Percentiles rank a stretch among this genome's conserved stretches.
These are phyloP conservation scores for Xiphophorus couchianus DNA, from an alignment of 2,113 vertebrate species.

Conservation along the genomic window DNA sequence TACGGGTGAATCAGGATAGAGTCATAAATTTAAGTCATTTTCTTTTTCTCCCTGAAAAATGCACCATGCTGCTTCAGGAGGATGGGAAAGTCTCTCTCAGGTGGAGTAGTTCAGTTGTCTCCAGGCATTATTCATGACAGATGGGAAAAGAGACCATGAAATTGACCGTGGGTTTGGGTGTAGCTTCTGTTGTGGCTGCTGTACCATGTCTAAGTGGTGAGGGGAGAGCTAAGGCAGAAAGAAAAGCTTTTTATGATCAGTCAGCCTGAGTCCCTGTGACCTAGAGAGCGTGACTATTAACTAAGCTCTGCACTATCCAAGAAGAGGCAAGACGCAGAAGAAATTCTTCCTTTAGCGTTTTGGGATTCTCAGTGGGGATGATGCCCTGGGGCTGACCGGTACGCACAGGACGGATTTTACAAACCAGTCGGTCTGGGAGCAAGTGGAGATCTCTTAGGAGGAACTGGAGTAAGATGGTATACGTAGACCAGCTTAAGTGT, in stretches of 20 bases:
- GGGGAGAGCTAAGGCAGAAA: background rate
- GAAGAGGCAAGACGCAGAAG: background rate
- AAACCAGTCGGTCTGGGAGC: too few species aligned
- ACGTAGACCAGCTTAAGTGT: too few species aligned
- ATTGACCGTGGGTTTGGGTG: background rate
- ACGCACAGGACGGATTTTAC: background rate
- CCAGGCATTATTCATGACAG: background rate
- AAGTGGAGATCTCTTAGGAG: too few species aligned
- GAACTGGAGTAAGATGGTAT: too few species aligned
- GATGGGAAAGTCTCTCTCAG: background rate
- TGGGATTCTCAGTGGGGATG: background rate
- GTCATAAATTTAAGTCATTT: background rate
- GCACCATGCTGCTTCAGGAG: background rate
- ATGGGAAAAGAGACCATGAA: background rate
- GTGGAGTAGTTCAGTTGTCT: background rate
- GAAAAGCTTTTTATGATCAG: background rate
- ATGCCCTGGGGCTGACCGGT: background rate
- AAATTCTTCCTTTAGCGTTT: background rate
- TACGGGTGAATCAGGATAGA: background rate
- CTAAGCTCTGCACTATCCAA: background rate
- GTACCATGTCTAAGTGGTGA: background rate
- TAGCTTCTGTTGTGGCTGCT: background rate
- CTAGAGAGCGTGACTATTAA: background rate
- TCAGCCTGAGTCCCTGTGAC: background rate
- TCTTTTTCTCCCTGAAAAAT: background rate